Conservation (phyloP, 2,113 vertebrate species). For the Oceanodroma tethys region DNA sequence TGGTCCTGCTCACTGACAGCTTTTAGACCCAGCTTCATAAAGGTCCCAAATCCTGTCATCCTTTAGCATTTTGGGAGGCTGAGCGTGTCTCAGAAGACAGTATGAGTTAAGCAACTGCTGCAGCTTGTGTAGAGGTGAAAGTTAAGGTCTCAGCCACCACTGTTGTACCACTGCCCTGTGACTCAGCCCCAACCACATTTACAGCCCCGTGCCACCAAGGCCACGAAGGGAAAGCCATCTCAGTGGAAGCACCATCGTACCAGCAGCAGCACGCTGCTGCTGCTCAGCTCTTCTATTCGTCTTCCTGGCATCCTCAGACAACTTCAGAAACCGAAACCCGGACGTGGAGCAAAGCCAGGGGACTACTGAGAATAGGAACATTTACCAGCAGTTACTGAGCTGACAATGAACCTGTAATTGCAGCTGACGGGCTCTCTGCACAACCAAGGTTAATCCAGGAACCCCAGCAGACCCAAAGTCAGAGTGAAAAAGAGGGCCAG, state of each 20-base stretch:
- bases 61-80: not conserved
- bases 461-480: not conserved
- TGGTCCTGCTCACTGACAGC: fast-evolving
- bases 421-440: not conserved
- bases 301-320: not conserved
- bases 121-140: not conserved
- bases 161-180: not conserved
- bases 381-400: not conserved
- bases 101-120: not conserved
- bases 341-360: not conserved
- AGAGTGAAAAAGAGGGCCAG: not conserved
- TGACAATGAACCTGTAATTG: not conserved
- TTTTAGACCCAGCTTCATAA: not conserved
- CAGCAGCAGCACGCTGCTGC: not conserved
- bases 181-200: not conserved
- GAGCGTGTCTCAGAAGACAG: not conserved
- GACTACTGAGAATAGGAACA: not conserved
- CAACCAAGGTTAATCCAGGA: not conserved
- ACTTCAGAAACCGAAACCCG: not conserved
- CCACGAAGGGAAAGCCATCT: not conserved
- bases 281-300: not conserved
- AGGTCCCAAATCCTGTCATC: not conserved
- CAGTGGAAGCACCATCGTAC: not conserved
- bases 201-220: not conserved
- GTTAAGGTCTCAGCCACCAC: not conserved